Conservation (phyloP, 2,113 vertebrate species). For the Hyaena hyaena region DNA sequence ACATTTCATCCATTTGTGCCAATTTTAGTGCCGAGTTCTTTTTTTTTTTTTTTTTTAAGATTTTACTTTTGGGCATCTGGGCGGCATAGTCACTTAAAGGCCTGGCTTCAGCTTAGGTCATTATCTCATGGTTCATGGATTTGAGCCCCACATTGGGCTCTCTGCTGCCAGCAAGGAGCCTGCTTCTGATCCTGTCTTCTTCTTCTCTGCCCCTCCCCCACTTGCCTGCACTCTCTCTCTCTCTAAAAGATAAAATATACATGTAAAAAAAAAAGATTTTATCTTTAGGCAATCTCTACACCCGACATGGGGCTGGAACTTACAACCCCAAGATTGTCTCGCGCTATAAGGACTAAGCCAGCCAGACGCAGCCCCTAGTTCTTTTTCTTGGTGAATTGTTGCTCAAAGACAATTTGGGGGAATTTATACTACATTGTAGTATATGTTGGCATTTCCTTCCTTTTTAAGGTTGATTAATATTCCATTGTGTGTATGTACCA, state of each 20-base stretch:
- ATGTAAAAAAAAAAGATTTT: not conserved
- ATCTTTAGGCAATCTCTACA: not conserved
- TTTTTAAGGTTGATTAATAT: not conserved
- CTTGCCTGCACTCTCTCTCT: no score
- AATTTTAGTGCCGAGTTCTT: conserved; percentile 83
- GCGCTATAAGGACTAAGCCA: not conserved
- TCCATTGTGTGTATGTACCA: not conserved
- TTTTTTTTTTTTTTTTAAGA: no score
- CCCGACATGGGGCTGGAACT: not conserved
- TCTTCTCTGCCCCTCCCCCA: no score
- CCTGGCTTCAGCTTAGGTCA: no score
- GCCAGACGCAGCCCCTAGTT: conserved; percentile 74
- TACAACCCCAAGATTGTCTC: not conserved
- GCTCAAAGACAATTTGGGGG: conserved; percentile 92
- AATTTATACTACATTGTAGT: conserved; percentile 65
- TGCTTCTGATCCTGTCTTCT: no score
- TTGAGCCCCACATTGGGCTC: no score
- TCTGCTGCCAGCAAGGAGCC: no score
- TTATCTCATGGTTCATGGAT: no score
- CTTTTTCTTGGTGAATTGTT: conserved; percentile 89
- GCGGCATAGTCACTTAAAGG: no score
- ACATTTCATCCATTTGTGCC: conserved; percentile 81
- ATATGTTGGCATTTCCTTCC: not conserved
- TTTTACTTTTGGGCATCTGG: no score
- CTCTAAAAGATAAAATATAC: no score